Conservation (phyloP, 2,797 vertebrate species). For the Enteromius argenteus region DNA sequence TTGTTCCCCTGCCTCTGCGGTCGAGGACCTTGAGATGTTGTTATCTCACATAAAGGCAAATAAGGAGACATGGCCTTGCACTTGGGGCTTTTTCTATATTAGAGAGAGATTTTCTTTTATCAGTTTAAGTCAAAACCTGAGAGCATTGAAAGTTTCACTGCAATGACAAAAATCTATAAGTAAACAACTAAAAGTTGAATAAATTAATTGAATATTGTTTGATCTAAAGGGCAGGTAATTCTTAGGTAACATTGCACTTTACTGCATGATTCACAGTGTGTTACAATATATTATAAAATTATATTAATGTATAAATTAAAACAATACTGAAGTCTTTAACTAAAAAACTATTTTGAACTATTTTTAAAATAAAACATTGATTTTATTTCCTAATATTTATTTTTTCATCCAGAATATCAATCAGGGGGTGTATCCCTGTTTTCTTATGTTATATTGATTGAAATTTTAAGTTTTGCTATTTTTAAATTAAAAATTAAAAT, state of each 20-base stretch:
- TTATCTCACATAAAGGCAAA: conserved; percentile 18
- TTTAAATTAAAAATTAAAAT: not conserved
- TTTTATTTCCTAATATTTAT: not conserved
- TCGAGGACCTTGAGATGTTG: conserved; percentile 14
- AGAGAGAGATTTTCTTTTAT: conserved; percentile 6
- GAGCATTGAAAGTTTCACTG: not conserved
- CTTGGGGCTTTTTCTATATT: not conserved
- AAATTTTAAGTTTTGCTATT: not conserved
- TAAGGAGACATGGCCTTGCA: not conserved
- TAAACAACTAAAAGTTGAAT: not conserved
- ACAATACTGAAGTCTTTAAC: not conserved
- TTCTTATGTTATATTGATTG: not conserved
- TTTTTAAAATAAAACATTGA: not conserved
- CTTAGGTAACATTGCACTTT: not conserved
- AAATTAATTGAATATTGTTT: not conserved
- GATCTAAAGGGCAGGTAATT: not conserved
- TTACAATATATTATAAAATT: not conserved
- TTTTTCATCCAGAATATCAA: not conserved
- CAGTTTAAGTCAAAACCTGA: not conserved
- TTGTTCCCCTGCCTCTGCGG: conserved; percentile 20
- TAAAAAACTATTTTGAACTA: not conserved
- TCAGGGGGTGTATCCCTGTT: not conserved
- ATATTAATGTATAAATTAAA: not conserved
- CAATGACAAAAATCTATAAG: not conserved
- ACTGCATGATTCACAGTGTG: not conserved